Base-by-base conservation (phyloP, 1,140 invertebrate species). In the Scaptomyza montana region DNA sequence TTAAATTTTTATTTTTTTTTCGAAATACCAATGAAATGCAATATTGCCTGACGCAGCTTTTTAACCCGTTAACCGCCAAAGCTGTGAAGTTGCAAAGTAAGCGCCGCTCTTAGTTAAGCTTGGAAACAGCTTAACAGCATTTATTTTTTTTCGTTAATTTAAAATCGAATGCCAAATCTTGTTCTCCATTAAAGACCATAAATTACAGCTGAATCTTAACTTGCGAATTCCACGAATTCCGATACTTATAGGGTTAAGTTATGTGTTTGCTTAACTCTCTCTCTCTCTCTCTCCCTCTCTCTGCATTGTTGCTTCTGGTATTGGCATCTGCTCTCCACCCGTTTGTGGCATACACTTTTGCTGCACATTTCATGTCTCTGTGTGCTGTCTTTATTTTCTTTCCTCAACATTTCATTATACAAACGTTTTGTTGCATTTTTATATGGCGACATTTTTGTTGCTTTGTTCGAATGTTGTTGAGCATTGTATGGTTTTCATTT, bases 11-110 rank as follows among this genome's bases (percentile, higher is more conserved):
- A 1, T 16, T 12, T 63, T 72, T 60, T 77, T 78, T 87, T 86
- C 21, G 21, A 25, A 25, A 25, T 25, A 25, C 75, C 74, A 72
- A 78, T 78, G 81, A 82, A 79, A 59, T 89, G 78, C 78, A 87
- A 54, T 65, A 72, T 67, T 13, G 50, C 60, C 57, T 80, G 69
- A 64, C 63, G 53, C 72, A 86, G 64, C 64, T 45, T 71, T 36
- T 85, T 85, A 85, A 80, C 68, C 81, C 79, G 55, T 72, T 68
- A 59, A 54, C 47, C 36, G 60, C 33, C 5, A 7, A 13, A 16
- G 16, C 16, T 16, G 16, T 16, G 16, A 39, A 7, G 5, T 8
- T 33, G 30, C 30, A 7, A 8, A 33, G 30, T 8, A 9, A 9
- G 33, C 8, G 33, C 33, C 7, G 7, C 7, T 36, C 8, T 36